A percentile compares a stretch with the other conserved stretches of the same genome.
Evolutionary conservation across 2,113 vertebrate species (phyloP).

Genomic region (Chamaea fasciata): DNA sequence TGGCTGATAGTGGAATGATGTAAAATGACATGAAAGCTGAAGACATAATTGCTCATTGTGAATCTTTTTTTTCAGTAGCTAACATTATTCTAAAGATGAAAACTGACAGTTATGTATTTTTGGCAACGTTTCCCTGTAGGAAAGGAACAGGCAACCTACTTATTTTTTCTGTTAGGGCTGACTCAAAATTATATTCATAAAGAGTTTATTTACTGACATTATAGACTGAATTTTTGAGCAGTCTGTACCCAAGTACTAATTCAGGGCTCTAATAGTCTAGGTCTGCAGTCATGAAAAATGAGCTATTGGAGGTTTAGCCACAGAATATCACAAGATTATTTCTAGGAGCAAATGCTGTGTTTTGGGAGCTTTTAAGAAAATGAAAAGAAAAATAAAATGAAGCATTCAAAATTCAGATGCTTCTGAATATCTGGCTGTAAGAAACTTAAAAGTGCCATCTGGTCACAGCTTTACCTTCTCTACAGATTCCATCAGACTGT

Average conservation of each 20-base stretch:
- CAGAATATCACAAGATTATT: not conserved
- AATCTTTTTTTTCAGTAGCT: constrained; percentile 40
- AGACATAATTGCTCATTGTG: constrained; percentile 66
- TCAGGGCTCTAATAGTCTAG: not conserved
- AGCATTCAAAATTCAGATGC: constrained; percentile 1
- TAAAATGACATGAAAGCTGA: constrained; percentile 67
- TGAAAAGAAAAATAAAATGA: not conserved
- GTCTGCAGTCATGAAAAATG: not conserved
- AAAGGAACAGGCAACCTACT: constrained; percentile 53
- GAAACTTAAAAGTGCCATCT: constrained; percentile 3
- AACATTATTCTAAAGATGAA: constrained; percentile 51
- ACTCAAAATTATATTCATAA: constrained; percentile 41
- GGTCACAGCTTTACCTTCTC: constrained; percentile 19
- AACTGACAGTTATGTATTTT: constrained; percentile 65
- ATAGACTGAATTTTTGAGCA: constrained; percentile 11
- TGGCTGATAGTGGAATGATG: constrained; percentile 55
- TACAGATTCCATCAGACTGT: not conserved
- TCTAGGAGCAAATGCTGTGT: not conserved
- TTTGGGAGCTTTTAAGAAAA: not conserved
- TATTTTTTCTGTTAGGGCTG: constrained; percentile 45
- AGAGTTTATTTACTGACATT: constrained; percentile 52
- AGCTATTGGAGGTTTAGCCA: constrained; percentile 1
- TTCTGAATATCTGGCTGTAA: not conserved
- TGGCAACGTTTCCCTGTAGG: constrained; percentile 48
- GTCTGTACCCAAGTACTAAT: constrained; percentile 27